Evolutionary conservation across 2,797 vertebrate genomes (phyloP), one percentile per base, ranked within the genome.

Genomic region (Erethizon dorsatum): DNA sequence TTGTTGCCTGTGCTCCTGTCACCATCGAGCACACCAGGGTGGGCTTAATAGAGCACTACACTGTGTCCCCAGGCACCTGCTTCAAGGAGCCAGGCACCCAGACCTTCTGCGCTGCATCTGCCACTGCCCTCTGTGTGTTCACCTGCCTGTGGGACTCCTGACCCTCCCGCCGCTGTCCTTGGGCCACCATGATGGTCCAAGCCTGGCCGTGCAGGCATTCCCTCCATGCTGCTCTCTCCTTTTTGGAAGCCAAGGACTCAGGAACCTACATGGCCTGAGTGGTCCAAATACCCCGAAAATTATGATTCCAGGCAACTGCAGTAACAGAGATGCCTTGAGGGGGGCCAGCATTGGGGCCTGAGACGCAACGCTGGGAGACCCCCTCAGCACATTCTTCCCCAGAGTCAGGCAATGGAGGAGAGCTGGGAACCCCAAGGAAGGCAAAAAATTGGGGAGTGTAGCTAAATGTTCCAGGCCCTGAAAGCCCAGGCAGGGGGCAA

Each of bases 131-230:
- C 24, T n/a, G 3, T 54, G 61, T 54, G 75, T 57, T 33, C 17
- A 6, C 5, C 11, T 75, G 56, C 17, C 24, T 6, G 22, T 0
- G 47, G 73, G n/a, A 57, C 47, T 73, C 37, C 77, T 78, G 37
- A 22, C 47, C 75, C 45, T 45, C 24, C 63, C 47, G 2, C 0
- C 9, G 67, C 33, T 41, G 41, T 84, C 17, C 63, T 10, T 20
- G 52, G 67, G 31, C 20, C 8, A 0, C 59, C 24, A n/a, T 45
- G 73, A 4, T 0, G 0, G 17, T 28, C 26, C 6, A 3, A 75
- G 28, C 37, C 37, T n/a, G 77, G 6, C 2, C 26, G 0, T 26
- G 20, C 45, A 26, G 41, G 59, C 0, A 2, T 6, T 65, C 24
- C 45, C 61, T 71, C 45, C 12, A 41, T 6, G 17, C 11, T 56